phyloP scores from a whole-genome alignment of 2,888 invertebrate species.

The Yponomeuta plumbellus region DNA sequence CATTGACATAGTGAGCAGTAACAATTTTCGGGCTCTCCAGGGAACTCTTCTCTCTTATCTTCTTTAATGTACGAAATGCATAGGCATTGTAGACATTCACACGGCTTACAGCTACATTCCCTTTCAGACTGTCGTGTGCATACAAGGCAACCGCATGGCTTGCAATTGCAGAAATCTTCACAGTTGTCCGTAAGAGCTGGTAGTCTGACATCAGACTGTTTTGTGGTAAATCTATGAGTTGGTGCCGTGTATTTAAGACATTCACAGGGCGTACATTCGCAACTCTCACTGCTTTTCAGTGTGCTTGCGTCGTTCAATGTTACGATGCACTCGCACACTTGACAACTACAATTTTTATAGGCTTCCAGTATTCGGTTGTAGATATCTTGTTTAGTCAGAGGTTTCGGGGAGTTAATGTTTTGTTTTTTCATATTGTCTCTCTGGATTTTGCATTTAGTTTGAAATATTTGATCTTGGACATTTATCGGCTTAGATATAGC shows the following conservation, averaged over 20 bases:
- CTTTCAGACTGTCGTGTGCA: slow-evolving; percentile 1
- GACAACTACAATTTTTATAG: slow-evolving; percentile 57
- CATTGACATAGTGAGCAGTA: not conserved
- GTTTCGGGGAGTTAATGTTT: not conserved
- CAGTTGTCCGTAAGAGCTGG: slow-evolving; percentile 6
- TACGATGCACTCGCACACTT: slow-evolving; percentile 53
- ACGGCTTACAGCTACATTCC: slow-evolving; percentile 37
- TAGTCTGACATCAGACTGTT: not conserved
- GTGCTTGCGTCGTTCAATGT: slow-evolving; percentile 7
- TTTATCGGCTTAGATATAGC: not conserved
- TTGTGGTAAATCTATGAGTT: not conserved
- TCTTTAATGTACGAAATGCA: not conserved
- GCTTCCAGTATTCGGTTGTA: slow-evolving; percentile 47
- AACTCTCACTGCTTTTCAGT: slow-evolving; percentile 6
- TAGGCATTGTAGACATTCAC: slow-evolving; percentile 31
- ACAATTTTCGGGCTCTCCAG: not conserved
- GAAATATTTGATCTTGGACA: not conserved
- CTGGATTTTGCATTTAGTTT: not conserved
- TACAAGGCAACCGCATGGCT: slow-evolving; percentile 36
- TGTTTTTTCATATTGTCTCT: not conserved
- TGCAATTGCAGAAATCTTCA: slow-evolving; percentile 33
- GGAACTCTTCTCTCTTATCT: not conserved
- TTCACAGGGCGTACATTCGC: slow-evolving; percentile 24
- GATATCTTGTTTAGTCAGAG: slow-evolving; percentile 35
- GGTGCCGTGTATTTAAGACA: slow-evolving; percentile 20